These are phyloP conservation scores for Smittia sp. DNA, from an alignment of 2,888 invertebrate genomes.

Conservation along the genomic window DNA sequence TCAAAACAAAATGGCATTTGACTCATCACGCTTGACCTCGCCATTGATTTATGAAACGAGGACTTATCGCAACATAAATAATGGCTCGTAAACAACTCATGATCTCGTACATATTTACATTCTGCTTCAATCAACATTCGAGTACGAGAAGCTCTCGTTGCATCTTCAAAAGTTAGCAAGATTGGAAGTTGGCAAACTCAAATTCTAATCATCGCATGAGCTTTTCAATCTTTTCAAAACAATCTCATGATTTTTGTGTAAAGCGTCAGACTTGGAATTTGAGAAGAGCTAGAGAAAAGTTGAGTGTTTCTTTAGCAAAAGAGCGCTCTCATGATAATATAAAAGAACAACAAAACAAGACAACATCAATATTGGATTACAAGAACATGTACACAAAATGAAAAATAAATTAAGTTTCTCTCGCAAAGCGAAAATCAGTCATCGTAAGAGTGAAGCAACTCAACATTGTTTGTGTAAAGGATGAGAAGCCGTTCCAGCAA, in stretches of 20 bases:
- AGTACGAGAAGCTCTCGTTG: too few species aligned
- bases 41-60: constrained; percentile 6
- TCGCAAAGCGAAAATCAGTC: background rate
- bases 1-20: constrained; percentile 3
- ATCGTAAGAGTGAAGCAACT: background rate
- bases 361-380: background rate
- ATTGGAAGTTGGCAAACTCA: too few species aligned
- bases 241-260: too few species aligned
- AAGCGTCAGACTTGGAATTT: too few species aligned
- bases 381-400: background rate
- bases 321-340: background rate
- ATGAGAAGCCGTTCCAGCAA: background rate
- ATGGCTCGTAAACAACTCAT: background rate
- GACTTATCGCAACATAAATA: constrained; percentile 4
- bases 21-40: background rate
- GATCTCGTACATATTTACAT: background rate
- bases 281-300: too few species aligned
- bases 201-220: too few species aligned
- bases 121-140: too few species aligned
- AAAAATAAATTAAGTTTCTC: constrained; percentile 9
- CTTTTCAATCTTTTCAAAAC: too few species aligned
- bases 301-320: background rate
- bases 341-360: constrained; percentile 2
- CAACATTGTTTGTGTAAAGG: background rate
- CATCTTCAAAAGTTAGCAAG: too few species aligned